A percentile compares a stretch with the other conserved stretches of the same genome.
phyloP scores from a whole-genome alignment of 2,797 vertebrate species.

The Pseudochromis fuscus region DNA sequence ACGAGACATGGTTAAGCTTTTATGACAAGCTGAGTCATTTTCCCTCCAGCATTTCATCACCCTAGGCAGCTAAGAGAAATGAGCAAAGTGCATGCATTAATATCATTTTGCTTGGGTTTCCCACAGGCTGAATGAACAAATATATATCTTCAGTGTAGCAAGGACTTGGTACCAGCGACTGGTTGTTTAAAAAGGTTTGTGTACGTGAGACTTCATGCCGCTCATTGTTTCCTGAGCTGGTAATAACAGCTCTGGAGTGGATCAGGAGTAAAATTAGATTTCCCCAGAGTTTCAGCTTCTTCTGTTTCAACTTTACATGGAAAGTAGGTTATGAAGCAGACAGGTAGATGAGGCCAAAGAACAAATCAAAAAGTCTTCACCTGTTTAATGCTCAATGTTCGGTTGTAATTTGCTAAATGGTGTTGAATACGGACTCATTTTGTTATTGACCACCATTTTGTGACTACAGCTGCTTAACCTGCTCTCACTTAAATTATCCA shows the following conservation, averaged over 20 bases:
- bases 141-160: not conserved
- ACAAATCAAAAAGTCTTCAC: not conserved
- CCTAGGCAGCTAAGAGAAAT: not conserved
- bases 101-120: not conserved
- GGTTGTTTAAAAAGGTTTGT: slow-evolving; percentile 1
- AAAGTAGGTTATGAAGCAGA: slow-evolving; percentile 25
- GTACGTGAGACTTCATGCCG: not conserved
- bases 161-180: not conserved
- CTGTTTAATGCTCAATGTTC: not conserved
- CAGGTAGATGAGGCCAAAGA: not conserved
- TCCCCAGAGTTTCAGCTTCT: slow-evolving; percentile 45
- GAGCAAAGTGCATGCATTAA: not conserved
- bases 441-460: slow-evolving; percentile 44
- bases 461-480: slow-evolving; percentile 27
- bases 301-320: not conserved
- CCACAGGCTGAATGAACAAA: too few species aligned
- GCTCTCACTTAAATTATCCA: slow-evolving; percentile 32
- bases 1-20: too few species aligned
- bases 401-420: slow-evolving; percentile 35
- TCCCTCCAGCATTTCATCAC: not conserved
- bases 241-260: slow-evolving; percentile 14
- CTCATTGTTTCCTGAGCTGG: slow-evolving; percentile 16
- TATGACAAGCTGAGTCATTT: not conserved
- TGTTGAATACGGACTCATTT: slow-evolving; percentile 26
- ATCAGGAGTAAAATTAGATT: slow-evolving; percentile 70